Percentiles rank a stretch among this genome's conserved stretches.
Conservation (phyloP, 2,888 invertebrate genomes). For the Ctena decussata region DNA sequence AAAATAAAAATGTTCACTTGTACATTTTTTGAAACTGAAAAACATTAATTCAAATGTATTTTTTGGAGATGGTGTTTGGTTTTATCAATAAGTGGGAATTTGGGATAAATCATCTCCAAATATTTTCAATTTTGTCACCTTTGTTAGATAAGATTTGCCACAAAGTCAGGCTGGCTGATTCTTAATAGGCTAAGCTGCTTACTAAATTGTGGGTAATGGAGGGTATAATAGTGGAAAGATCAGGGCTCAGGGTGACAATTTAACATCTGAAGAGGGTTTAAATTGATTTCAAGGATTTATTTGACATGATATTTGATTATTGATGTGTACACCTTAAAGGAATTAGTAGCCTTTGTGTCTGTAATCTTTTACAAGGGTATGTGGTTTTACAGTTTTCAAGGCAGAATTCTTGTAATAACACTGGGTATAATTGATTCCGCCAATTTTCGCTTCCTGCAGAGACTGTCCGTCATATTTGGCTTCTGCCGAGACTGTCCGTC, state of each 20-base stretch:
- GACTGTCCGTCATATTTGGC: too few relatives aligned
- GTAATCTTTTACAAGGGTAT: not conserved
- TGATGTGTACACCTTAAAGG: not conserved
- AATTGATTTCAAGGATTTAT: not conserved
- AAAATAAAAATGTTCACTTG: too few relatives aligned
- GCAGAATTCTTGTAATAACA: too few relatives aligned
- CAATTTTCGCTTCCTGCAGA: too few relatives aligned
- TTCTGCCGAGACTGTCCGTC: too few relatives aligned
- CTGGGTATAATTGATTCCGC: too few relatives aligned
- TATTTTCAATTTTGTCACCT: not conserved
- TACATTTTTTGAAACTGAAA: too few relatives aligned
- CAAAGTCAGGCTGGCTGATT: not conserved
- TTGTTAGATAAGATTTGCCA: not conserved
- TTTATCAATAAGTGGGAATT: too few relatives aligned
- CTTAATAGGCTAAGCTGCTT: not conserved
- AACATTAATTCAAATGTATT: too few relatives aligned
- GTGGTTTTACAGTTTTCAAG: not conserved
- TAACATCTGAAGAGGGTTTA: not conserved
- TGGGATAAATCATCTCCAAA: not conserved
- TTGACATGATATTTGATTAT: not conserved
- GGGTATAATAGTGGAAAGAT: conserved; percentile 6
- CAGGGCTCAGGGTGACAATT: not conserved
- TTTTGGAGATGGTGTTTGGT: too few relatives aligned
- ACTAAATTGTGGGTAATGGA: conserved; percentile 6
- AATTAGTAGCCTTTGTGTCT: not conserved